phyloP scores from a whole-genome alignment of 35 echinoderm and acorn worm genomes.

The Patiria miniata region DNA sequence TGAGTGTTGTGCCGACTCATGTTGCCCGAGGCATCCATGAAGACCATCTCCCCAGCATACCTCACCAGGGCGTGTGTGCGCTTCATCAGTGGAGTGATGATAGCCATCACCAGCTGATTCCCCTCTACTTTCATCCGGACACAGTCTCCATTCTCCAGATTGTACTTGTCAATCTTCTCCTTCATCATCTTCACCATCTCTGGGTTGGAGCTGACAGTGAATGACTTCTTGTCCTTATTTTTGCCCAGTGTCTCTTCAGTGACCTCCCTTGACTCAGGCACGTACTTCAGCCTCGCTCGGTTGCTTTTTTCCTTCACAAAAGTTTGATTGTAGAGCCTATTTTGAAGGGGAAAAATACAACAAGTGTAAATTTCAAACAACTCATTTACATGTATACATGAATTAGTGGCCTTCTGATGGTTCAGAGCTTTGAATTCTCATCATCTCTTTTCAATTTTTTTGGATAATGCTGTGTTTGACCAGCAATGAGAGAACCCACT shows the following conservation, averaged over 20 bases:
- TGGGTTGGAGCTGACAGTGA: neutral
- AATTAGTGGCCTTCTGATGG: no score
- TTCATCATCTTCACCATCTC: conserved; percentile 15
- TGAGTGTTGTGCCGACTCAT: conserved; percentile 21
- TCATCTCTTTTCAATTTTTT: no score
- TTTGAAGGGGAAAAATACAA: neutral
- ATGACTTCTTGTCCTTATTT: neutral
- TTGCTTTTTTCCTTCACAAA: neutral
- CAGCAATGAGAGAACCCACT: no score
- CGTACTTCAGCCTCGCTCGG: neutral
- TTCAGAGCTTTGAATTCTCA: no score
- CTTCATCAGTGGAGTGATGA: conserved; percentile 51
- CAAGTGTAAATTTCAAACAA: neutral
- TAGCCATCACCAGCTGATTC: conserved; percentile 26
- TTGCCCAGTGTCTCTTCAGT: neutral
- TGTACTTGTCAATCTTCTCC: conserved; percentile 5
- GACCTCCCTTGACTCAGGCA: no score
- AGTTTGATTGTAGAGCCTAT: conserved; percentile 3
- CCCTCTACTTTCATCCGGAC: neutral
- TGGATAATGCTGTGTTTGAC: no score
- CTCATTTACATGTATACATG: no score
- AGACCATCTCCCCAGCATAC: conserved; percentile 44
- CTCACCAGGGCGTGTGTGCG: neutral
- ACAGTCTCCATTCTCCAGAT: conserved; percentile 12
- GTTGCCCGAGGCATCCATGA: conserved; percentile 43